Evolutionary conservation across 2,113 vertebrate species (phyloP).

Genomic region (Pelodiscus sinensis): DNA sequence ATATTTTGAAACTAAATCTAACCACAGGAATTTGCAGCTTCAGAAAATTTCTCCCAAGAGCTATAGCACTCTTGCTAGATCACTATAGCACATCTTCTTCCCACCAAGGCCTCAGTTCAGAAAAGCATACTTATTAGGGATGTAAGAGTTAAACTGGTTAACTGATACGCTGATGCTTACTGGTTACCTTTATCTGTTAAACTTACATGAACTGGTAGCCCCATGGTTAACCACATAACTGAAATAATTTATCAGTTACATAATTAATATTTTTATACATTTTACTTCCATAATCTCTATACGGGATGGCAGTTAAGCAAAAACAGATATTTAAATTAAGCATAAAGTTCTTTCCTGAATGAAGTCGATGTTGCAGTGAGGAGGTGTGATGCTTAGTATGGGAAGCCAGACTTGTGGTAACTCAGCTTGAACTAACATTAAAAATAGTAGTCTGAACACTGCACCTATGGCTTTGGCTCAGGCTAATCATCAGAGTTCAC

Average conservation of each 20-base stretch:
- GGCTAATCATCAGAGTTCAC: background rate
- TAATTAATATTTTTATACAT: too few relatives aligned
- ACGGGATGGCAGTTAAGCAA: background rate
- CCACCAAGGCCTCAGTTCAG: background rate
- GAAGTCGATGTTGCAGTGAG: background rate
- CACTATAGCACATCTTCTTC: background rate
- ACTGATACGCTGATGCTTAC: too few relatives aligned
- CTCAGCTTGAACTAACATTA: background rate
- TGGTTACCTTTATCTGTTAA: too few relatives aligned
- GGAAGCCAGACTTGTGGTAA: background rate
- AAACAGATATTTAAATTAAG: background rate
- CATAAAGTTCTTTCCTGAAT: background rate
- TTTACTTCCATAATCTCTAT: background rate
- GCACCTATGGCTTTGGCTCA: background rate
- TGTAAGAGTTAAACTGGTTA: too few relatives aligned
- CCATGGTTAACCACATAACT: too few relatives aligned
- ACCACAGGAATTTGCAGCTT: background rate
- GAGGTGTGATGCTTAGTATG: too few relatives aligned
- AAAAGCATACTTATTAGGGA: background rate
- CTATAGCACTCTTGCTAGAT: background rate
- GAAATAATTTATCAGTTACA: too few relatives aligned
- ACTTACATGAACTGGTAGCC: too few relatives aligned
- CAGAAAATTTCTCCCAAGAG: background rate
- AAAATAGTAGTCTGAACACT: background rate
- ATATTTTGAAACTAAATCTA: background rate